These are phyloP conservation scores for Leptarthrus brevirostris DNA, from an alignment of 2,888 invertebrate species.

Conservation along the genomic window DNA sequence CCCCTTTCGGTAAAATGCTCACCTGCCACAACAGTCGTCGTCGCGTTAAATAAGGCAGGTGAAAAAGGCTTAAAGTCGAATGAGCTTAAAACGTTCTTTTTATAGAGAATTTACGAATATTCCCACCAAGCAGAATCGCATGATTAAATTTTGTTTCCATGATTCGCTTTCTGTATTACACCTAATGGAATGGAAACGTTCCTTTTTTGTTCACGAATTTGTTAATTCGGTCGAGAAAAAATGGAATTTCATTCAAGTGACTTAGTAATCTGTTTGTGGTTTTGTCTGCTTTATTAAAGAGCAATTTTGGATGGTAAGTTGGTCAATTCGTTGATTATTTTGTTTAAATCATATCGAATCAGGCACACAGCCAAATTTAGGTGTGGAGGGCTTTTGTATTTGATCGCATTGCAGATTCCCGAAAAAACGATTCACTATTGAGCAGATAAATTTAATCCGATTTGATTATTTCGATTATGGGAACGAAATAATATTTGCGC, in stretches of 20 bases:
- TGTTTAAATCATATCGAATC: no score
- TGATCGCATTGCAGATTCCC: no score
- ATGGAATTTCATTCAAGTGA: slow-evolving; percentile 43
- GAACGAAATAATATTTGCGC: no score
- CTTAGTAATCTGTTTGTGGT: slow-evolving; percentile 22
- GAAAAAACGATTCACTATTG: no score
- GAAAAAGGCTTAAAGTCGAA: slow-evolving; percentile 28
- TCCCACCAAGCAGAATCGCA: slow-evolving; percentile 21
- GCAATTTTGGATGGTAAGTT: not conserved
- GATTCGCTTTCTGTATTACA: slow-evolving; percentile 33
- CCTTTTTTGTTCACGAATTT: slow-evolving; percentile 42
- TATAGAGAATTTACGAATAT: not conserved
- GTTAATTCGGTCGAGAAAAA: slow-evolving; percentile 48
- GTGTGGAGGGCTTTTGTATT: no score
- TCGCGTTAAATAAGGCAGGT: not conserved
- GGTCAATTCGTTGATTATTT: not conserved
- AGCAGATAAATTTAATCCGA: no score
- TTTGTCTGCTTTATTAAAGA: not conserved
- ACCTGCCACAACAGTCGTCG: no score
- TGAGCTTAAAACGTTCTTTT: slow-evolving; percentile 3
- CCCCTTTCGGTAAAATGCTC: no score
- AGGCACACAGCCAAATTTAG: no score
- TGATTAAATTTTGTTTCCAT: slow-evolving; percentile 45
- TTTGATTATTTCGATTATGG: no score
- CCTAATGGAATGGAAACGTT: slow-evolving; percentile 41